Conservation (phyloP, 2,797 vertebrate genomes). For the Taenioides sp. region DNA sequence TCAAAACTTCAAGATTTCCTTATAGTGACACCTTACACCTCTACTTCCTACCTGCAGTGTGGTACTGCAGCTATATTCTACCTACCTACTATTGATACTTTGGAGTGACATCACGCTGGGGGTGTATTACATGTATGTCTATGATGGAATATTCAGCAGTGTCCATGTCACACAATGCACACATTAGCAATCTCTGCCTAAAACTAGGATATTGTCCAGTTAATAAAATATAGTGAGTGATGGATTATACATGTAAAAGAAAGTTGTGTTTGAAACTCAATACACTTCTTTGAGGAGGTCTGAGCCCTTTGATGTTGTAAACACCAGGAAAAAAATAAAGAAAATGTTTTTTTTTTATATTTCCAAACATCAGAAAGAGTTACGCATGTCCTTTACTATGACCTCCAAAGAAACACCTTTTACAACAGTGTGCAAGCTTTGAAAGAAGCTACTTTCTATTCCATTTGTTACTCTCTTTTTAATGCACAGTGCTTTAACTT, state of each 20-base stretch:
- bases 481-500: conserved; percentile 18
- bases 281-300: background rate
- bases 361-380: background rate
- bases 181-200: too few relatives aligned
- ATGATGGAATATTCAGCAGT: too few relatives aligned
- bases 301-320: background rate
- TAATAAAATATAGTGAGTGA: too few relatives aligned
- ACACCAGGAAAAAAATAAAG: background rate
- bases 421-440: background rate
- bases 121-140: too few relatives aligned
- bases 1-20: background rate
- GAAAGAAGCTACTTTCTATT: background rate
- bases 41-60: background rate
- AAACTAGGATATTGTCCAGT: too few relatives aligned
- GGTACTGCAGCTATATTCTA: background rate
- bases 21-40: background rate
- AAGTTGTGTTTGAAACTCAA: background rate
- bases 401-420: conserved; percentile 2
- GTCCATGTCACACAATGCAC: too few relatives aligned
- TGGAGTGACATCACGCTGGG: too few relatives aligned
- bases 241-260: too few relatives aligned
- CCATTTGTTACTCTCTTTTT: conserved; percentile 33
- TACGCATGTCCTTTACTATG: background rate
- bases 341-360: background rate
- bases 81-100: too few relatives aligned